phyloP scores from a whole-genome alignment of 2,113 vertebrate species.

The Rhombomys opimus region DNA sequence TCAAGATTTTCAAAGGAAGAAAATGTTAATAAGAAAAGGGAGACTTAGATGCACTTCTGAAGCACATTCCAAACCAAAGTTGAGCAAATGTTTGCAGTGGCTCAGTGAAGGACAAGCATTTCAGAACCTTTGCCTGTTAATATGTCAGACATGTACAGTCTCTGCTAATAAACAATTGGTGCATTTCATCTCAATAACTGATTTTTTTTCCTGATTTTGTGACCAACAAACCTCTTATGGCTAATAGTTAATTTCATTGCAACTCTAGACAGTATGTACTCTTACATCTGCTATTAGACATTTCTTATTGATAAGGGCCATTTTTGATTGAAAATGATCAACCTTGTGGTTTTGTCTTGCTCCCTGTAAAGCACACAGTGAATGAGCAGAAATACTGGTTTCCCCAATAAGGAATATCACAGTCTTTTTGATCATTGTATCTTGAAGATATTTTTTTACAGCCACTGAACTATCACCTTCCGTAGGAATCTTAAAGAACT shows the following conservation, averaged over 20 bases:
- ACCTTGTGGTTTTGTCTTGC: slow-evolving; percentile 1
- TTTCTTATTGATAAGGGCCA: not conserved
- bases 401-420: not conserved
- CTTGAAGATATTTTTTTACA: not conserved
- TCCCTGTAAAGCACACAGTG: not conserved
- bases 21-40: slow-evolving; percentile 52
- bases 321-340: slow-evolving; percentile 37
- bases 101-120: not conserved
- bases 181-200: not conserved
- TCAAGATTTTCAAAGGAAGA: slow-evolving; percentile 57
- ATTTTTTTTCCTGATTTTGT: slow-evolving; percentile 12
- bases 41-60: slow-evolving; percentile 4
- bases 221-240: slow-evolving; percentile 6
- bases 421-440: not conserved
- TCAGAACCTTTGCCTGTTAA: not conserved
- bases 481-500: not conserved
- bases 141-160: not conserved
- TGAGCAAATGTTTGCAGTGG: not conserved
- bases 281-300: not conserved
- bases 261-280: not conserved
- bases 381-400: not conserved
- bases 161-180: not conserved
- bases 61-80: not conserved
- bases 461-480: not conserved
- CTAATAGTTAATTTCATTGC: slow-evolving; percentile 16